Percentiles rank a stretch among this genome's conserved stretches.
phyloP scores from a whole-genome alignment of 2,888 invertebrate species.

The Dolomedes plantarius region DNA sequence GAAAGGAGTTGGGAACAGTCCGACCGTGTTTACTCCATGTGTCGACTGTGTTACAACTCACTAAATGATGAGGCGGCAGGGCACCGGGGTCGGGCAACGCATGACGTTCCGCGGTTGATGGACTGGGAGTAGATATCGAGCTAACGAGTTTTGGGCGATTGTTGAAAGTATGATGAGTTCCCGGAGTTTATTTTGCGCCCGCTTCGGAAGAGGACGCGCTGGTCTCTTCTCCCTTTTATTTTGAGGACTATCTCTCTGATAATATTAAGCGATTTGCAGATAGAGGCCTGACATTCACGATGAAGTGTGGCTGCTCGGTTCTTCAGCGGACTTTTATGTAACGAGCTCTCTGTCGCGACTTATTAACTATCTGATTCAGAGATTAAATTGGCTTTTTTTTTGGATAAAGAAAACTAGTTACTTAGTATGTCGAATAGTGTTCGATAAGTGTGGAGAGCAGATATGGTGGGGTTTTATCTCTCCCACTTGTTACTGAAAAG shows the following conservation, averaged over 20 bases:
- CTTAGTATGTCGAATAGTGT: too few relatives aligned
- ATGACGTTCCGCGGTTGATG: neutral
- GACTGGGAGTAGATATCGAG: neutral
- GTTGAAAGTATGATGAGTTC: neutral
- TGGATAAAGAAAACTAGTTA: too few relatives aligned
- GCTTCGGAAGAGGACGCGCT: neutral
- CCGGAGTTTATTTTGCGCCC: neutral
- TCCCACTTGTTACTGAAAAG: too few relatives aligned
- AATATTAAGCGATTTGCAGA: neutral
- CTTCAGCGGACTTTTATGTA: neutral
- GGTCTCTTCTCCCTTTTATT: neutral
- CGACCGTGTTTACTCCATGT: constrained; percentile 6
- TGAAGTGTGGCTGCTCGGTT: neutral
- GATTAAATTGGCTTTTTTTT: too few relatives aligned
- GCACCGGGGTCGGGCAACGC: neutral
- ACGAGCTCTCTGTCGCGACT: neutral
- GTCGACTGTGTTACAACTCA: constrained; percentile 16
- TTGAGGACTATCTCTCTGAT: neutral
- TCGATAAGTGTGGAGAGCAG: too few relatives aligned
- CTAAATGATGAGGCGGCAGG: neutral
- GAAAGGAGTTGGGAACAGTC: constrained; percentile 4
- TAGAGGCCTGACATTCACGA: neutral
- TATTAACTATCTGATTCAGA: neutral
- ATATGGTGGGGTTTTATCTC: too few relatives aligned
- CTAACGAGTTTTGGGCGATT: neutral